Evolutionary conservation across 2,113 vertebrate species (phyloP), one percentile per base, ranked within the genome.

Genomic region (Cheilinus undulatus): DNA sequence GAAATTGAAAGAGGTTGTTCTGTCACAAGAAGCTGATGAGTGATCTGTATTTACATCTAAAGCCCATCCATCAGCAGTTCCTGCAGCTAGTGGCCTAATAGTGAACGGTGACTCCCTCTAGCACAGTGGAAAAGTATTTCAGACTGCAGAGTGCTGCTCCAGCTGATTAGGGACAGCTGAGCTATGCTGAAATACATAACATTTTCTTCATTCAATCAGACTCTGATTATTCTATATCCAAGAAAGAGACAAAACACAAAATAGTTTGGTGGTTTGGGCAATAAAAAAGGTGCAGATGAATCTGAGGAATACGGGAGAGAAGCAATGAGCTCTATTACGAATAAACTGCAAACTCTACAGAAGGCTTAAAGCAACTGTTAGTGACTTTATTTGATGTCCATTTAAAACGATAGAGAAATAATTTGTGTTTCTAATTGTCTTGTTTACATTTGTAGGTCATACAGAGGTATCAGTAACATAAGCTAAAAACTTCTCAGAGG

Each of bases 101-200:
- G 71, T 67, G 64, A 81, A 75, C 84, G 82, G 70, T 63, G 14
- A 79, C 76, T 87, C 78, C 84, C 85, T 86, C 69, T 71, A 83
- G 69, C 71, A 78, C 58, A 62, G 51, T 59, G 64, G 65, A 58
- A 70, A 71, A 59, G 59, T 69, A 79, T 67, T 60, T 17, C 20
- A 52, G 22, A 30, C 64, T 68, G 69, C 57, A 83, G 64, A 81
- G 62, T 51, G 24, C 72, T 52, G 42, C 68, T 73, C 72, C 58
- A 43, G 64, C 51, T 80, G 69, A 84, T 71, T 69, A 83, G 63
- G 69, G 51, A 75, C 59, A 58, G 56, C 38, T 38, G 48, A 49
- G 52, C 64, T 76, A 49, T 51, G 61, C 32, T 68, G 60, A 78
- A 71, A 78, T 48, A 57, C 52, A 60, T 62, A 74, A 69, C 40